Conservation (phyloP, 2,113 vertebrate species). For the Stercorarius parasiticus region DNA sequence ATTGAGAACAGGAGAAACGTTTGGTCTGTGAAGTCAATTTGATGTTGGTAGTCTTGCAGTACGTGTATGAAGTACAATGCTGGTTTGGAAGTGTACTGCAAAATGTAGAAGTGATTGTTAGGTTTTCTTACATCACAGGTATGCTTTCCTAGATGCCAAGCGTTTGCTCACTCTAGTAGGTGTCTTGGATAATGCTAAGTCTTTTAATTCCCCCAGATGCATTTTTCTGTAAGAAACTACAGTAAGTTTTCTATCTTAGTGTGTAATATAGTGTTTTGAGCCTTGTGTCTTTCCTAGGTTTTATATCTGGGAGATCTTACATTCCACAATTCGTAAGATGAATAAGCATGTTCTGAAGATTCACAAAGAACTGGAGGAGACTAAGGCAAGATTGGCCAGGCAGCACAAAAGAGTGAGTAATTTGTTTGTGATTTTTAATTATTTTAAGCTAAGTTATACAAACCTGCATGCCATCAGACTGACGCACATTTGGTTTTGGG, state of each 20-base stretch:
- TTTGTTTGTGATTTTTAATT: background rate
- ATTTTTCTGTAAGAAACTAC: background rate
- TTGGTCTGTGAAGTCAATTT: background rate
- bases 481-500: background rate
- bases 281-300: constrained; percentile 76
- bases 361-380: constrained; percentile 93
- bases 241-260: background rate
- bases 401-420: constrained; percentile 85
- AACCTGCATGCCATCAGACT: background rate
- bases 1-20: accelerated
- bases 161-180: background rate
- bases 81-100: background rate
- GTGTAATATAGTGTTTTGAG: background rate
- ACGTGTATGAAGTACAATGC: background rate
- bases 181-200: background rate
- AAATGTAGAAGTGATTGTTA: background rate
- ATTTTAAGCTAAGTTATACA: background rate
- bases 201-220: background rate
- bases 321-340: constrained; percentile 98
- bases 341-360: constrained; percentile 98
- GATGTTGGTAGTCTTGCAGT: background rate
- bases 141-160: background rate
- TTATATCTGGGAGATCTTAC: constrained; percentile 96
- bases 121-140: background rate
- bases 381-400: constrained; percentile 93